These are phyloP conservation scores for Marmota monax DNA, from an alignment of 2,113 vertebrate genomes.

Conservation along the genomic window DNA sequence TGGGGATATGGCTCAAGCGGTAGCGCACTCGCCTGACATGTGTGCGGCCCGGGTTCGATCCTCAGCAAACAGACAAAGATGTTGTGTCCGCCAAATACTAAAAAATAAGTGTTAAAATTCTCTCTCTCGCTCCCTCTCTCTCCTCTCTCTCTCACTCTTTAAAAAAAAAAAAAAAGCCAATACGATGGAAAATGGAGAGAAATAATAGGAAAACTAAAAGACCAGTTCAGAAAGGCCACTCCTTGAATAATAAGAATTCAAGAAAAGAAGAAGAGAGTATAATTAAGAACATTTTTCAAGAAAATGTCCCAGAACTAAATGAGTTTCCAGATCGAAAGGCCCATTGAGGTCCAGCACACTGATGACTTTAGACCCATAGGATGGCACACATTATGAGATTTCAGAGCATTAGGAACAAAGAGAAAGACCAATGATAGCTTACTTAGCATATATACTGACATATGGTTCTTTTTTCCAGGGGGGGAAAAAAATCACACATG, in stretches of 20 bases:
- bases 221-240: neutral
- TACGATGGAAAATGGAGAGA: neutral
- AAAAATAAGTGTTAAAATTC: no score
- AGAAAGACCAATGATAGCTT: neutral
- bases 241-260: conserved; percentile 5
- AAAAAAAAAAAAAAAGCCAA: neutral
- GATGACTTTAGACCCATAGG: conserved; percentile 28
- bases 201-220: conserved; percentile 3
- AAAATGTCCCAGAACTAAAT: neutral
- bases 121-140: no score
- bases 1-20: no score
- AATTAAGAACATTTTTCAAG: conserved; percentile 32
- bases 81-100: no score
- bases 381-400: neutral
- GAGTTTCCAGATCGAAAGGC: neutral
- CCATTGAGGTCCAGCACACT: neutral
- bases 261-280: neutral
- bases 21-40: no score
- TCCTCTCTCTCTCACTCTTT: no score
- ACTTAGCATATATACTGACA: neutral
- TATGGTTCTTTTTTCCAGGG: neutral
- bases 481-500: neutral
- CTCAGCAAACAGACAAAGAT: no score
- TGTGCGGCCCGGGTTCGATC: no score
- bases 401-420: no score